phyloP scores from a whole-genome alignment of 2,113 vertebrate genomes.

The Indri indri region DNA sequence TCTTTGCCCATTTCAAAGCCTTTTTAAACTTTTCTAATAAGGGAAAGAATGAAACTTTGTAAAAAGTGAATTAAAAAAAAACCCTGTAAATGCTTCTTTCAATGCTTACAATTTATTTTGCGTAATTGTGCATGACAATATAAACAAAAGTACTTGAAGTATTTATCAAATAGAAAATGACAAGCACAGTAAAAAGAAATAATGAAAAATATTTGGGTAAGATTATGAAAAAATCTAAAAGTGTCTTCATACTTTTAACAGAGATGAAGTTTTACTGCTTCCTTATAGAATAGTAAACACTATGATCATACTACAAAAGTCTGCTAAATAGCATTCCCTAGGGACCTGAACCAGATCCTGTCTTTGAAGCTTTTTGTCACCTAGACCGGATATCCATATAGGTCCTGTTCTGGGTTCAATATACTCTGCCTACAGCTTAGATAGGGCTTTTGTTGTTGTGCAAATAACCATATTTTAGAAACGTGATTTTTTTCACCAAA shows the following conservation, averaged over 20 bases:
- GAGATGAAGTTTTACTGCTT: not conserved
- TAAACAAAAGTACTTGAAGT: not conserved
- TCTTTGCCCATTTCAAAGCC: not conserved
- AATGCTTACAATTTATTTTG: not conserved
- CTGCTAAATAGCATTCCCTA: not conserved
- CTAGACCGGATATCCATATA: not conserved
- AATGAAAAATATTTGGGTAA: conserved; percentile 3
- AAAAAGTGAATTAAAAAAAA: not conserved
- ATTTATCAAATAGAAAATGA: not conserved
- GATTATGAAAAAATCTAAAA: not conserved
- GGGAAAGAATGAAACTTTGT: not conserved
- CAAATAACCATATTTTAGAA: not conserved
- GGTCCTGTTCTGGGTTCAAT: not conserved
- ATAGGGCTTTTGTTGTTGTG: not conserved
- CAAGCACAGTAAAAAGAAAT: not conserved
- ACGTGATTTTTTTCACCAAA: not conserved
- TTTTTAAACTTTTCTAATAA: not conserved
- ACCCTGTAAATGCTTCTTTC: not conserved
- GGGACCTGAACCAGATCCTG: not conserved
- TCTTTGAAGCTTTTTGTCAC: not conserved
- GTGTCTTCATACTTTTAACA: conserved; percentile 1
- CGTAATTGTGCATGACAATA: not conserved
- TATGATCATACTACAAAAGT: not conserved
- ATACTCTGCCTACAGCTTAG: not conserved
- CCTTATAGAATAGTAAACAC: not conserved